phyloP scores from a whole-genome alignment of 23 tunicate genomes.

The Clavelina lepadiformis region DNA sequence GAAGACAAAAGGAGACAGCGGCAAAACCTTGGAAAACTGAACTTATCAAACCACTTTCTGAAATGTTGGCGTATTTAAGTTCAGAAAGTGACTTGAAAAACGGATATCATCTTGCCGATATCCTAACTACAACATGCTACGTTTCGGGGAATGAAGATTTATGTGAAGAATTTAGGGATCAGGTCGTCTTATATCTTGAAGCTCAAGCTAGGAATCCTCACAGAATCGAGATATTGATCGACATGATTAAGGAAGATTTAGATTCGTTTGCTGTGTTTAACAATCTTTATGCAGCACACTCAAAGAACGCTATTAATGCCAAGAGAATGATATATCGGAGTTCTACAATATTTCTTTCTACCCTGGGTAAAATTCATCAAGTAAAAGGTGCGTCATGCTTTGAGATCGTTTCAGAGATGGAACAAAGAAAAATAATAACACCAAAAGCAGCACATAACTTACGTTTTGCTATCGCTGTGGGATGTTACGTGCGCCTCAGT shows the following conservation, averaged over 20 bases:
- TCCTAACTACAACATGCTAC: slow-evolving; percentile 20
- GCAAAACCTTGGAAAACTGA: slow-evolving; percentile 34
- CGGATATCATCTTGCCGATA: slow-evolving; percentile 24
- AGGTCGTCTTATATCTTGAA: not conserved
- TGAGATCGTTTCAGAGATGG: slow-evolving; percentile 16
- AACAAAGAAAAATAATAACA: slow-evolving; percentile 10
- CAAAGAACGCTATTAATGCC: not conserved
- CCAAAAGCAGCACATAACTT: slow-evolving; percentile 21
- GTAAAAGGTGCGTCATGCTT: slow-evolving; percentile 10
- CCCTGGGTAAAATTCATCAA: slow-evolving; percentile 13
- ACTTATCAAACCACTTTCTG: slow-evolving; percentile 45
- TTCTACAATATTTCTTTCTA: slow-evolving; percentile 14
- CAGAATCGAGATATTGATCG: not conserved
- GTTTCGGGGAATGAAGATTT: slow-evolving; percentile 25
- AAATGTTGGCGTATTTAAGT: slow-evolving; percentile 25
- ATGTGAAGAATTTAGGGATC: slow-evolving; percentile 9
- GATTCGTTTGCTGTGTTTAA: slow-evolving; percentile 16
- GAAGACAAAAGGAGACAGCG: slow-evolving; percentile 23
- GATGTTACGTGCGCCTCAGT: slow-evolving; percentile 26
- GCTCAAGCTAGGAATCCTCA: not conserved
- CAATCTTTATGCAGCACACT: slow-evolving; percentile 4
- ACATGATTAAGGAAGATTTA: slow-evolving; percentile 4
- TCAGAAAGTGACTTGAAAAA: slow-evolving; percentile 17
- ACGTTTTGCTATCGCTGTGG: slow-evolving; percentile 27
- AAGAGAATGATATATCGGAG: slow-evolving; percentile 22